Conservation (phyloP, 2,888 invertebrate genomes). For the Malthinus seriepunctatus region DNA sequence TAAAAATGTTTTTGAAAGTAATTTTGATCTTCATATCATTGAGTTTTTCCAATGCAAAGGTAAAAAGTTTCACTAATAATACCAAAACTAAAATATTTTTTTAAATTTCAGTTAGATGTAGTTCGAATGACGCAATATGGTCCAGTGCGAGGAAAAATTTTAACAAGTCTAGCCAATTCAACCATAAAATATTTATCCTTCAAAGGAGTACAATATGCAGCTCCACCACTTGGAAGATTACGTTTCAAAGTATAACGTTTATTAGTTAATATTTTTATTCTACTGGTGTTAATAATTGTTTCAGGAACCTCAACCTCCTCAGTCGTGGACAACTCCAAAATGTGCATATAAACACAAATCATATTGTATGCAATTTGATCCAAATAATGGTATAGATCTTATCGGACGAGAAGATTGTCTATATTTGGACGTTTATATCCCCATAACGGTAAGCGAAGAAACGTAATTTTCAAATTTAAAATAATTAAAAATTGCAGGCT, state of each 20-base stretch:
- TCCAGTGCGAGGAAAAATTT: neutral
- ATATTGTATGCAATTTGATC: neutral
- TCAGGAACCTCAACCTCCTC: neutral
- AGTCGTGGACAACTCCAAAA: neutral
- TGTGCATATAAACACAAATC: neutral
- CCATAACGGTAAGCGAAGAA: too few species aligned
- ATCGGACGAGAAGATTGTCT: too few species aligned
- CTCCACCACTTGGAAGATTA: neutral
- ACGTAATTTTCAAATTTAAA: too few species aligned
- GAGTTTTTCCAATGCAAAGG: too few species aligned
- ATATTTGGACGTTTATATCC: too few species aligned
- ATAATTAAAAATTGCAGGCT: neutral
- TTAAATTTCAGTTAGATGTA: too few species aligned
- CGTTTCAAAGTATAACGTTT: neutral
- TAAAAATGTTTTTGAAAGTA: too few species aligned
- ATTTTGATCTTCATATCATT: too few species aligned
- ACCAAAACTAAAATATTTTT: too few species aligned
- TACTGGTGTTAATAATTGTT: neutral
- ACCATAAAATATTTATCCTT: neutral
- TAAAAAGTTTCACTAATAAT: too few species aligned
- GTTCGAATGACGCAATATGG: slow-evolving; percentile 3
- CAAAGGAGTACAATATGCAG: slow-evolving; percentile 3
- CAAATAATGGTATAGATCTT: neutral
- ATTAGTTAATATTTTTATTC: neutral
- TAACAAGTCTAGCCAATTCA: neutral